Evolutionary conservation across 2,888 invertebrate species (phyloP).

Genomic region (Andrena marginata): DNA sequence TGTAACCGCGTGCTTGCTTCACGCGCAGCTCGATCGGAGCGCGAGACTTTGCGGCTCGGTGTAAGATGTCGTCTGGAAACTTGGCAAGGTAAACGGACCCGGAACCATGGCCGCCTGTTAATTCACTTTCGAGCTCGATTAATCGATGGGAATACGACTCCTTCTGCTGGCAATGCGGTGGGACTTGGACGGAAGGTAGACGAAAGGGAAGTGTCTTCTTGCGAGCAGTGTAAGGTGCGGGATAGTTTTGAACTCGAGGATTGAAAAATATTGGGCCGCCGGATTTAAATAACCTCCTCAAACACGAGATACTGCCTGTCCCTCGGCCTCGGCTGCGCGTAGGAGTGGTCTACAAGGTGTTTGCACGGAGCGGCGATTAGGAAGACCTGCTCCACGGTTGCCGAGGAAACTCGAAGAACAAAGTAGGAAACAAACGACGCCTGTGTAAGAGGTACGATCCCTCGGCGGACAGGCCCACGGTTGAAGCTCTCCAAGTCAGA

Average conservation of each 20-base stretch:
- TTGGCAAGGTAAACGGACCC: conserved; percentile 16
- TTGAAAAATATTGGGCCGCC: too few relatives aligned
- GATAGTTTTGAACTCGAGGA: too few relatives aligned
- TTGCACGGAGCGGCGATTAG: not conserved
- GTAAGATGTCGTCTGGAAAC: conserved; percentile 33
- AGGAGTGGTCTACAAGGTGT: not conserved
- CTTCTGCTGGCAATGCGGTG: not conserved
- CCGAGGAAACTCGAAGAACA: not conserved
- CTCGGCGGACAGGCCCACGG: conserved; percentile 9
- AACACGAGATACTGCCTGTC: not conserved
- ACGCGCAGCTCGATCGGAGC: not conserved
- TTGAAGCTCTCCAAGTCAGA: conserved; percentile 44
- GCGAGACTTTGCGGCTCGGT: conserved; percentile 2
- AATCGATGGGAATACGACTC: not conserved
- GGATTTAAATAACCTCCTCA: not conserved
- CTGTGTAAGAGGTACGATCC: conserved; percentile 7
- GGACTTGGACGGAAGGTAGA: too few relatives aligned
- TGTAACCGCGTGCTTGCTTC: not conserved
- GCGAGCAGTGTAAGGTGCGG: not conserved
- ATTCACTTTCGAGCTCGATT: not conserved
- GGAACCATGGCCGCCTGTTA: not conserved
- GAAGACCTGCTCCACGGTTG: not conserved
- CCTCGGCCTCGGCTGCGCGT: not conserved
- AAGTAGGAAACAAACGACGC: conserved; percentile 23
- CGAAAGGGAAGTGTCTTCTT: not conserved